Conservation (phyloP, 2,888 invertebrate genomes). For the Hipparchia semele region DNA sequence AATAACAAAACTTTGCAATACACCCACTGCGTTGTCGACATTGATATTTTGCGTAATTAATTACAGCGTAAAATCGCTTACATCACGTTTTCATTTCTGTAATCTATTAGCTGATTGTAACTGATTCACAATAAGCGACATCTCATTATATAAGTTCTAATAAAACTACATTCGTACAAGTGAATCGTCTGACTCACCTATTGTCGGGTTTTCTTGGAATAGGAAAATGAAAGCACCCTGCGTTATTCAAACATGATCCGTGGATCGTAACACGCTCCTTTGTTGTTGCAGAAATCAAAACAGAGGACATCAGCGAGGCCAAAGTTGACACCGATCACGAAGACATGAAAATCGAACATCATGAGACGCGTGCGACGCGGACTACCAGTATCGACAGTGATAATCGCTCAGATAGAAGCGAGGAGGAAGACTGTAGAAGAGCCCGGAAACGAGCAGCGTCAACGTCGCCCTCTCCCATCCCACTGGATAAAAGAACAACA, state of each 20-base stretch:
- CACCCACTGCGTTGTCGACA: slow-evolving; percentile 10
- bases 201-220: slow-evolving; percentile 80
- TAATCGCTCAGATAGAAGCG: slow-evolving; percentile 82
- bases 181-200: slow-evolving; percentile 77
- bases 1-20: slow-evolving; percentile 30
- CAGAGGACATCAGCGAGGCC: slow-evolving; percentile 75
- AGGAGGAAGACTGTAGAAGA: slow-evolving; percentile 67
- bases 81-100: slow-evolving; percentile 46
- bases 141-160: slow-evolving; percentile 69
- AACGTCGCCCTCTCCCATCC: slow-evolving; percentile 64
- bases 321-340: slow-evolving; percentile 65
- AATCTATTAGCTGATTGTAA: slow-evolving; percentile 71
- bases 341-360: slow-evolving; percentile 64
- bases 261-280: slow-evolving; percentile 71
- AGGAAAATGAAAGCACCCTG: slow-evolving; percentile 72
- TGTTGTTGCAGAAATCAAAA: slow-evolving; percentile 81
- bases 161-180: slow-evolving; percentile 60
- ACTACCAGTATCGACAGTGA: slow-evolving; percentile 81
- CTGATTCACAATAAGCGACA: slow-evolving; percentile 57
- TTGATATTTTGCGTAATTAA: slow-evolving; percentile 38
- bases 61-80: slow-evolving; percentile 37
- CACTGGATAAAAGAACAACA: slow-evolving; percentile 68
- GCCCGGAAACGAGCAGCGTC: slow-evolving; percentile 72
- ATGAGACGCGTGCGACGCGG: slow-evolving; percentile 62
- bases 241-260: slow-evolving; percentile 75